Evolutionary conservation across 1,140 invertebrate genomes (phyloP).

Genomic region (Pachypsylla venusta): DNA sequence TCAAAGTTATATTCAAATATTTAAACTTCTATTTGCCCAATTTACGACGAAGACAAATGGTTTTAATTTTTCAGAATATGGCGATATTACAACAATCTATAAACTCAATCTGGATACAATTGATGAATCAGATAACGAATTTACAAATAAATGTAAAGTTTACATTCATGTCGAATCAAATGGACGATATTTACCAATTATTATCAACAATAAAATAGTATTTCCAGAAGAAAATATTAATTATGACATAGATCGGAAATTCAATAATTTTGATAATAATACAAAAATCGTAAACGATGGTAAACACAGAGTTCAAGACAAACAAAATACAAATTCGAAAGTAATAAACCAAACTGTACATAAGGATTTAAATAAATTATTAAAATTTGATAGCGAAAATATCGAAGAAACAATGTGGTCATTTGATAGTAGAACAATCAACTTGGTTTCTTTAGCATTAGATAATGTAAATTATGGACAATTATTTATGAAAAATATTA

Average conservation of each 20-base stretch:
- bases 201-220: conserved; percentile 6
- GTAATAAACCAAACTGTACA: neutral
- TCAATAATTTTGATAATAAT: neutral
- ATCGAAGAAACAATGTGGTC: neutral
- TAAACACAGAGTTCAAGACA: neutral
- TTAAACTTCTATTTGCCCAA: too few species aligned
- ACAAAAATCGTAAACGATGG: neutral
- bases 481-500: neutral
- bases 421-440: conserved; percentile 1
- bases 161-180: neutral
- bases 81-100: conserved; percentile 1
- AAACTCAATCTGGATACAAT: neutral
- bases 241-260: neutral
- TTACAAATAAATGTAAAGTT: neutral
- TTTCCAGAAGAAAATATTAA: neutral
- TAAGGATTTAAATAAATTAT: neutral
- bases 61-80: neutral
- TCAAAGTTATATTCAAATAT: too few species aligned
- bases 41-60: too few species aligned
- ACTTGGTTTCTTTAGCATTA: neutral
- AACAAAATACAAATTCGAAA: neutral
- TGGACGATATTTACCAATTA: neutral
- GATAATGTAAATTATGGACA: neutral
- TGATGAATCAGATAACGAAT: neutral
- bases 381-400: neutral